These are phyloP conservation scores for Nanorana parkeri DNA, from an alignment of 2,113 vertebrate species.

Conservation along the genomic window DNA sequence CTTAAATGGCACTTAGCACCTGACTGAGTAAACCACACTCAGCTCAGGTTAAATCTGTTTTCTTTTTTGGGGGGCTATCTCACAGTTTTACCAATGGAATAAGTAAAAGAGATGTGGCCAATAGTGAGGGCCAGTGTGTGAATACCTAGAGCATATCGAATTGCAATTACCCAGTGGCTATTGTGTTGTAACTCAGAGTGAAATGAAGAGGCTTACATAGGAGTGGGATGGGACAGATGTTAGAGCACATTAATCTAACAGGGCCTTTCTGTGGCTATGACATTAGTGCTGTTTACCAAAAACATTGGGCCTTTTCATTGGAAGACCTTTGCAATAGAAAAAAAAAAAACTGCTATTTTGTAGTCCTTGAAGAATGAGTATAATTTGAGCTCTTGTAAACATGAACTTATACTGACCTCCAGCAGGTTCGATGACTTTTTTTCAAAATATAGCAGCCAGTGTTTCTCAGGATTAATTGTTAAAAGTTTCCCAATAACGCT, in stretches of 20 bases:
- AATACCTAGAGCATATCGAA: conserved; percentile 33
- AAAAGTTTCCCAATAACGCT: background rate
- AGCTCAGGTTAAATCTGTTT: too few relatives aligned
- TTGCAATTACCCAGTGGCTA: conserved; percentile 45
- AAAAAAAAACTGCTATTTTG: conserved; percentile 20
- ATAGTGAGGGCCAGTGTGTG: conserved; percentile 22
- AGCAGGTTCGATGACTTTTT: conserved; percentile 33
- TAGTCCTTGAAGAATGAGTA: conserved; percentile 32
- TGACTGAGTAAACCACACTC: too few relatives aligned
- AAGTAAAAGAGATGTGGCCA: conserved; percentile 2
- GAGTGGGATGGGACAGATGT: conserved; percentile 39
- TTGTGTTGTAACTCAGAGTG: conserved; percentile 31
- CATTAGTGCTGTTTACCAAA: conserved; percentile 44
- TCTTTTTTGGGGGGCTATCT: background rate
- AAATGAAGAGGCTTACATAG: conserved; percentile 19
- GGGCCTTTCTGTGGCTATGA: conserved; percentile 32
- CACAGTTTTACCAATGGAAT: background rate
- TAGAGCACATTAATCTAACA: conserved; percentile 46
- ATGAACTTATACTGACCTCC: conserved; percentile 46
- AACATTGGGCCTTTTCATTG: conserved; percentile 28
- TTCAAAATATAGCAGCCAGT: conserved; percentile 2
- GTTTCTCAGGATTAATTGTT: conserved; percentile 14
- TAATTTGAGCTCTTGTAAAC: conserved; percentile 47
- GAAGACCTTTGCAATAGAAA: conserved; percentile 10
- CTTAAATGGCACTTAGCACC: too few relatives aligned